Evolutionary conservation across 2,113 vertebrate species (phyloP), one percentile per base, ranked within the genome.

Genomic region (Cinclus cinclus): DNA sequence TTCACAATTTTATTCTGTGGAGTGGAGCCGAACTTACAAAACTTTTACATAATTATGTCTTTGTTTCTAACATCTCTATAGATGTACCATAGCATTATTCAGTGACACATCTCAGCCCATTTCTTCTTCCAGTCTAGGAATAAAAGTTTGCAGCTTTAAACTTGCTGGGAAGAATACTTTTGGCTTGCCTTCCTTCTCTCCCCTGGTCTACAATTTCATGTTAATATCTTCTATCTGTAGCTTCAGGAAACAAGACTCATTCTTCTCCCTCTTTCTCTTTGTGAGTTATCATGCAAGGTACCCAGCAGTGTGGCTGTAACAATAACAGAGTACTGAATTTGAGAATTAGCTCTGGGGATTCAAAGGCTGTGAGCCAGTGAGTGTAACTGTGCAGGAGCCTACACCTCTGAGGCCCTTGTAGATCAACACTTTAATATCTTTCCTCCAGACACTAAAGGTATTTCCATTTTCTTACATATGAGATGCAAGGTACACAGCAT

Each of bases 241-340:
- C 76, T 94, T 82, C 80, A 92, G 92, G 88, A 95, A 86, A 76
- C 18, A 78, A 60, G 73, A 41, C 14, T 35, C 52, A 90, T 68
- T 74, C 76, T 77, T 74, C 52, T 47, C 52, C 81, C 79, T 42
- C 41, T 67, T 71, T 52, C 53, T 44, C 41, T 19, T 11, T 17
- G 55, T 53, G 71, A 94, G 37, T 35, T 44, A 35, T 52, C 83
- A 74, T 7, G 19, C 33, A 37, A 76, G 68, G 63, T 50, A 76
- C 42, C 75, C 56, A 84, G 23, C 74, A 92, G 56, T 19, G 69
- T 83, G 82, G 56, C 90, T 83, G 49, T n/a, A 20, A 90, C 73
- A 78, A 28, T 67, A 81, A 87, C 8, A 90, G 47, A 69, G 58
- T 47, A 25, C 24, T 15, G n/a, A 62, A 92, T 59, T 79, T 37